phyloP scores from a whole-genome alignment of 2,888 invertebrate species.

The Cheilosia impressa region DNA sequence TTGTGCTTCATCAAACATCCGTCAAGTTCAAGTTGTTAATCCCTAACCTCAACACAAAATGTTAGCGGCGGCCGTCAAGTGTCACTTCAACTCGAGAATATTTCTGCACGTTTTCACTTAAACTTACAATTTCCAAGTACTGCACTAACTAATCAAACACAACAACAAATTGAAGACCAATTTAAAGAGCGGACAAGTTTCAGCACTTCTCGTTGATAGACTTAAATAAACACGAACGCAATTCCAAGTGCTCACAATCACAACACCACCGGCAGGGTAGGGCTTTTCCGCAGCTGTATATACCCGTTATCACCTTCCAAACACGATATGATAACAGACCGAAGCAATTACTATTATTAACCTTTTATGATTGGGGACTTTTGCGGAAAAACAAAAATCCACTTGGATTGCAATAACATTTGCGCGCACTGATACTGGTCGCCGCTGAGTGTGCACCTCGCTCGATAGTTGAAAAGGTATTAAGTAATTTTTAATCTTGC shows the following conservation, averaged over 20 bases:
- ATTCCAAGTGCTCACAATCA: constrained; percentile 20
- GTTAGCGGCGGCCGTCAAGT: neutral
- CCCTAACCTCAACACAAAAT: constrained; percentile 3
- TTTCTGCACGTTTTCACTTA: neutral
- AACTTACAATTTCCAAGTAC: neutral
- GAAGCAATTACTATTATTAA: constrained; percentile 47
- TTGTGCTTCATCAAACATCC: neutral
- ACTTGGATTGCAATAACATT: neutral
- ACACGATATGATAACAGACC: constrained; percentile 56
- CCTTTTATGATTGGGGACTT: constrained; percentile 53
- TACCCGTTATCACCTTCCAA: constrained; percentile 56
- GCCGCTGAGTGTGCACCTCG: neutral
- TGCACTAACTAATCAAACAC: neutral
- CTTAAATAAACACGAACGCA: constrained; percentile 33
- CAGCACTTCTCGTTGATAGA: constrained; percentile 13
- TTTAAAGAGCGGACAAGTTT: constrained; percentile 7
- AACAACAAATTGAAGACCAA: neutral
- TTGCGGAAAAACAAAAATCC: neutral
- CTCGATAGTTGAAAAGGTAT: constrained; percentile 18
- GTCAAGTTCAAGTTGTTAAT: constrained; percentile 7
- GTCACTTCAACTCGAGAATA: constrained; percentile 1
- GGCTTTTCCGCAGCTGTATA: constrained; percentile 26
- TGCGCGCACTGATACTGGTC: neutral
- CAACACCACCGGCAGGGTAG: neutral
- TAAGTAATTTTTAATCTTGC: constrained; percentile 20